Evolutionary conservation across 2,888 invertebrate genomes (phyloP), one percentile per base, ranked within the genome.

Genomic region (Philopedon plagiatum): DNA sequence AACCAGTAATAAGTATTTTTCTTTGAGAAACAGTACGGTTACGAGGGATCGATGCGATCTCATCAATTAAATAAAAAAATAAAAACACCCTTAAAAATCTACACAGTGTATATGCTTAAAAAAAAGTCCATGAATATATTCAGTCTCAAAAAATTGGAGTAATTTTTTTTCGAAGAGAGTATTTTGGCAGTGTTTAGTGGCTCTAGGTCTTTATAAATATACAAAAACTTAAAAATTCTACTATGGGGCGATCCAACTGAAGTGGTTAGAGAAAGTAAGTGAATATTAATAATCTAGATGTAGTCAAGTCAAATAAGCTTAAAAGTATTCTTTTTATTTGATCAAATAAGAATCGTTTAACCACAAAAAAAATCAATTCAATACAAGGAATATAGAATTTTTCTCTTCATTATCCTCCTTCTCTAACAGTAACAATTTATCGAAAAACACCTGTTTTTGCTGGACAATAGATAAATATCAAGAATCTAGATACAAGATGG

Each of bases 161-260:
- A 60, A 68, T 63, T 66, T 64, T n/a, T n/a, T 65, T 69, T 49
- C 51, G 26, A 46, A 69, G 66, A 73, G 77, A 76, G 76, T 78
- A 80, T 78, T 79, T 77, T 84, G 84, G 84, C 84, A 84, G 84
- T 84, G 84, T 78, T 78, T 78, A 77, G 84, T 84, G 84, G 84
- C 83, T 84, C 54, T 78, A 78, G 79, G 75, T 78, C 61, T 60
- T 80, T 79, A 75, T 83, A 83, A 83, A 81, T 83, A 84, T 83
- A 84, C 68, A 68, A 72, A 54, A 67, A 68, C 46, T 73, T 61
- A 46, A 58, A 74, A 69, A 11, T 54, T 41, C 41, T 71, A 69
- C 61, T 49, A 51, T 15, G 61, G 54, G 29, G 0, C 2, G 1
- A 21, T 51, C 51, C 29, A 29, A 2, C 51, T 51, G 9, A 51